Evolutionary conservation across 1,140 invertebrate genomes (phyloP), one percentile per base, ranked within the genome.

Genomic region (Ceratina australensis): DNA sequence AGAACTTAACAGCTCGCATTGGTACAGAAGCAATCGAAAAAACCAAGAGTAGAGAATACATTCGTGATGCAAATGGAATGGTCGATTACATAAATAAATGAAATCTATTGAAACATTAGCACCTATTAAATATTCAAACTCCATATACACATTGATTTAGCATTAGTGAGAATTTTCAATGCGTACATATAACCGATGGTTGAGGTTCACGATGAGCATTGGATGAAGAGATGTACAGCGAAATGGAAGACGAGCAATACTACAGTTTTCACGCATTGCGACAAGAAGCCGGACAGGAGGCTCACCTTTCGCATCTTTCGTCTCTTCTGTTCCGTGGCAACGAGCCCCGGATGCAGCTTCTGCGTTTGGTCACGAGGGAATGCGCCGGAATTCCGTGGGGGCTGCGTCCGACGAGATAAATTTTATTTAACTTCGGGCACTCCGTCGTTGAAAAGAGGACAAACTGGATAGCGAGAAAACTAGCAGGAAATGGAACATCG

Each of bases 371-470:
- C 63, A 50, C 49, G 33, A 42, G 64, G 80, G 81, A 86, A 85
- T 79, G 85, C 79, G 68, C 67, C 81, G 80, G 84, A 88, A 87
- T 87, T 88, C 83, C 82, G 81, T 72, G 78, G 82, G 79, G 82
- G 79, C 86, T 87, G 81, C 79, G 78, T 80, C 79, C 61, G 57
- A 63, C 84, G 83, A 87, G 83, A 84, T 87, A 87, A 87, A 87
- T 87, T 87, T 87, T 85, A 87, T 87, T 82, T 84, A 87, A 87
- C 80, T 86, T 71, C 59, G 81, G 67, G 72, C 66, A 54, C 20
- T 22, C 15, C 56, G 2, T 16, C 60, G 49, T 42, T 42, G 33
- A 10, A 50, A 67, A 72, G 60, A 72, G 54, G 47, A 63, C 28
- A 50, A 42, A 64, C 24, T 63, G 33, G 47, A 18, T 33, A 24